Percentiles rank a stretch among this genome's conserved stretches.
Evolutionary conservation across 2,797 vertebrate genomes (phyloP).

Genomic region (Coregonus ussuriensis): DNA sequence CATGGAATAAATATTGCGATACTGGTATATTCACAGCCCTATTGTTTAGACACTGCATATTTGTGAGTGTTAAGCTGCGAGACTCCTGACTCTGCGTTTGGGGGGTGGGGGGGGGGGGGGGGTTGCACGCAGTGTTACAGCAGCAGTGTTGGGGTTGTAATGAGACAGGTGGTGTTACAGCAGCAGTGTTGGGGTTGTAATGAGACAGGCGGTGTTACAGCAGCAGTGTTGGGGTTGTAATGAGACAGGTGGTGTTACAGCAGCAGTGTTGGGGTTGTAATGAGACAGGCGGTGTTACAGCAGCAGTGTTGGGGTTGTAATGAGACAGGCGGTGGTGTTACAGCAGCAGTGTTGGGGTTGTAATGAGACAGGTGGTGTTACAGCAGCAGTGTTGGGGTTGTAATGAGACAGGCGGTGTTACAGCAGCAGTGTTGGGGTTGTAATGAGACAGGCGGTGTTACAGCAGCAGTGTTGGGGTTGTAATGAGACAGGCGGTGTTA

Average conservation of each 20-base stretch:
- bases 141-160: conserved; percentile 17
- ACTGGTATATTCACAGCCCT: too few relatives aligned
- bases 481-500: conserved; percentile 30
- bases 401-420: background rate
- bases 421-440: conserved; percentile 15
- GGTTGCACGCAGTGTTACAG: conserved; percentile 19
- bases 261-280: conserved; percentile 19
- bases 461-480: conserved; percentile 18
- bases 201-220: conserved; percentile 35
- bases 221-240: conserved; percentile 7
- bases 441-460: conserved; percentile 33
- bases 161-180: conserved; percentile 34
- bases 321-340: background rate
- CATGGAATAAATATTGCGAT: too few relatives aligned
- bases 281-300: conserved; percentile 32
- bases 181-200: conserved; percentile 28
- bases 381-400: conserved; percentile 19
- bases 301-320: conserved; percentile 10
- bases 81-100: background rate
- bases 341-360: conserved; percentile 12
- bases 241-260: background rate
- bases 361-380: conserved; percentile 30
- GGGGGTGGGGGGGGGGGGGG: background rate
- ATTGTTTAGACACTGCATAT: background rate
- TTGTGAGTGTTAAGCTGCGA: background rate